Evolutionary conservation across 1,140 invertebrate genomes (phyloP).

Genomic region (Pissodes strobi): DNA sequence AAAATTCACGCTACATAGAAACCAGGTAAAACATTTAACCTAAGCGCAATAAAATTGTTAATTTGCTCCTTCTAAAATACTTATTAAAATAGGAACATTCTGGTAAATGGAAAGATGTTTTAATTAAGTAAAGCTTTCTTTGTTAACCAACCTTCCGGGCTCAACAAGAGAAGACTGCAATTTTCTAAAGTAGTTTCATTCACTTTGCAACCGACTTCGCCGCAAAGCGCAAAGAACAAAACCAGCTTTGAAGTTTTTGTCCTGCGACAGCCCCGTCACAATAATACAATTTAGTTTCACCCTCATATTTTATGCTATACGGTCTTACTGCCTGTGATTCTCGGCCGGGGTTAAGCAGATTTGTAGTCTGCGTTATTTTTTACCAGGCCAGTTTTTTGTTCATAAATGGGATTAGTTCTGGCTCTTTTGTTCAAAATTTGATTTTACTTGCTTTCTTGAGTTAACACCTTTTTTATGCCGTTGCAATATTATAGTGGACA

Average conservation of each 20-base stretch:
- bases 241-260: slow-evolving; percentile 12
- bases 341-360: slow-evolving; percentile 6
- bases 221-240: slow-evolving; percentile 6
- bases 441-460: too few species aligned
- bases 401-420: slow-evolving; percentile 4
- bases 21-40: too few species aligned
- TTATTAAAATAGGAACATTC: too few species aligned
- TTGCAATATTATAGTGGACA: too few species aligned
- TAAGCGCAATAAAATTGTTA: too few species aligned
- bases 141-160: too few species aligned
- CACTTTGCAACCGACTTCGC: slow-evolving; percentile 7
- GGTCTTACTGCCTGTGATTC: slow-evolving; percentile 7
- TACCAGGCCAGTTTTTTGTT: background rate
- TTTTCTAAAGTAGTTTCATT: slow-evolving; percentile 13
- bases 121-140: background rate
- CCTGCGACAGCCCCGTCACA: slow-evolving; percentile 4
- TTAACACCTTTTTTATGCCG: too few species aligned
- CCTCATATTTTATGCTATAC: slow-evolving; percentile 10
- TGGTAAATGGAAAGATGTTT: background rate
- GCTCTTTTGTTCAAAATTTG: too few species aligned
- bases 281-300: slow-evolving; percentile 14
- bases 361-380: slow-evolving; percentile 8
- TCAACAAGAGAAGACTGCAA: background rate
- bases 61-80: too few species aligned
- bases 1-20: too few species aligned